Percentiles rank a stretch among this genome's conserved stretches.
Conservation (phyloP, 2,113 vertebrate species). For the Hystrix cristata region DNA sequence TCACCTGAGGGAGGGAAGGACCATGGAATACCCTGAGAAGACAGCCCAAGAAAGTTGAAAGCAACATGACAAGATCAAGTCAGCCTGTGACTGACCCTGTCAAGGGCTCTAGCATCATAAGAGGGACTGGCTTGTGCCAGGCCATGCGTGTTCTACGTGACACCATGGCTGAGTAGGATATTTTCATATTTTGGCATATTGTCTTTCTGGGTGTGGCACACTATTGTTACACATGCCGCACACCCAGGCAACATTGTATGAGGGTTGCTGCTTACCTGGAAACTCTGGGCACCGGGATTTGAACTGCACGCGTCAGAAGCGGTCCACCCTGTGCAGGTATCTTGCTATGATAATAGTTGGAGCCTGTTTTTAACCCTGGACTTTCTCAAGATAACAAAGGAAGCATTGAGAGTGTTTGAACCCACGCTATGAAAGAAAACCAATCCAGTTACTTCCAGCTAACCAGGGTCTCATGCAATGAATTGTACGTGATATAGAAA, state of each 20-base stretch:
- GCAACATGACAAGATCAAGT: background rate
- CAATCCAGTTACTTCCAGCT: background rate
- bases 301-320: conserved; percentile 54
- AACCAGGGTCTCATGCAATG: background rate
- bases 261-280: conserved; percentile 71
- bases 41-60: background rate
- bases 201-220: conserved; percentile 78
- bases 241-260: conserved; percentile 63
- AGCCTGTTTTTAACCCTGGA: background rate
- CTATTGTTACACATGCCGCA: conserved; percentile 64
- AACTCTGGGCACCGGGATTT: background rate
- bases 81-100: background rate
- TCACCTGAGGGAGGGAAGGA: background rate
- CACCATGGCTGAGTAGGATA: conserved; percentile 30
- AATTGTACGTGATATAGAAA: background rate
- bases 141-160: conserved; percentile 69
- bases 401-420: background rate
- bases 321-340: conserved; percentile 65
- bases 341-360: conserved; percentile 57
- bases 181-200: conserved; percentile 66
- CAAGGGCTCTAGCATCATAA: background rate
- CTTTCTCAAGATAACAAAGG: conserved; percentile 4
- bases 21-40: background rate
- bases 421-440: background rate
- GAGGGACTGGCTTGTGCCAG: background rate